Evolutionary conservation across 2,888 invertebrate species (phyloP).

Genomic region (Psococerastis gibbosa): DNA sequence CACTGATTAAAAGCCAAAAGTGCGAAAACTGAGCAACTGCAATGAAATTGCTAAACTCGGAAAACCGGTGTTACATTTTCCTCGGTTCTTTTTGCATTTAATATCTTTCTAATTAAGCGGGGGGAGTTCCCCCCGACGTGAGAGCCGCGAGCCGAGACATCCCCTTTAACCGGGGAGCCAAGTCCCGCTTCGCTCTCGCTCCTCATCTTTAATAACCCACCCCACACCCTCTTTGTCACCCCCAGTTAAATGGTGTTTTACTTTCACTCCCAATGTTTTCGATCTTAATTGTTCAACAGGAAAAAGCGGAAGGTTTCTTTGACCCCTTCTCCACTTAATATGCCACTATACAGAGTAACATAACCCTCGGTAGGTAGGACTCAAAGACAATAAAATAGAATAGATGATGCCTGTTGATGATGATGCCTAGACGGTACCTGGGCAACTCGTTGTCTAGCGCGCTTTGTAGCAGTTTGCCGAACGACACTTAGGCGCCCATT

Average conservation of each 20-base stretch:
- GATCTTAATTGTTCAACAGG: too few species aligned
- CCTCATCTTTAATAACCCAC: conserved; percentile 2
- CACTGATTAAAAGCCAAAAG: neutral
- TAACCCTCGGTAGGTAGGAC: neutral
- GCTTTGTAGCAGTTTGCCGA: too few species aligned
- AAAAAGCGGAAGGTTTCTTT: neutral
- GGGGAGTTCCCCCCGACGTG: neutral
- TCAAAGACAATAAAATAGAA: too few species aligned
- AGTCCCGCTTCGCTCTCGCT: neutral
- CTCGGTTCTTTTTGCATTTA: neutral
- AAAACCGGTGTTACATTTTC: neutral
- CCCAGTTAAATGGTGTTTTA: neutral
- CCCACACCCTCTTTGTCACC: neutral
- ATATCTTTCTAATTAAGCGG: neutral
- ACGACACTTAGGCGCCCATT: too few species aligned
- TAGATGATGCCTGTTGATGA: too few species aligned
- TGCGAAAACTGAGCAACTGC: neutral
- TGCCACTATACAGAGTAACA: neutral
- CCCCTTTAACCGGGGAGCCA: neutral
- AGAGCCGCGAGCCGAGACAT: neutral
- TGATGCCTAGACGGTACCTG: too few species aligned
- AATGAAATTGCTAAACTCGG: neutral
- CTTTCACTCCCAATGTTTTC: neutral
- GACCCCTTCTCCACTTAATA: neutral
- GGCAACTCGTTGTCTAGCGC: too few species aligned